Conservation (phyloP, 1,140 invertebrate species). For the Neodiprion fabricii region DNA sequence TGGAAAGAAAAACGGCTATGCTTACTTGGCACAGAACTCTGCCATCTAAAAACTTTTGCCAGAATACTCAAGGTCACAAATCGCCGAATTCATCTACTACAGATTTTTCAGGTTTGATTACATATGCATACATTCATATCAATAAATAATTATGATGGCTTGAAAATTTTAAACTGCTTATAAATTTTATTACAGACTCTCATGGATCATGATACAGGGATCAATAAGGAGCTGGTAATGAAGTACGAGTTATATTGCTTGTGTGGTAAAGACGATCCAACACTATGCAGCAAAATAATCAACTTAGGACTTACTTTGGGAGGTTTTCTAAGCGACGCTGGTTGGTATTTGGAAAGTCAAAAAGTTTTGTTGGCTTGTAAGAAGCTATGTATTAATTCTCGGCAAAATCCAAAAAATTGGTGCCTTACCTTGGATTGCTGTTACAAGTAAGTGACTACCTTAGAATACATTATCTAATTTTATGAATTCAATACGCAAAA, state of each 20-base stretch:
- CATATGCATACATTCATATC: neutral
- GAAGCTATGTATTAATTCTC: slow-evolving; percentile 64
- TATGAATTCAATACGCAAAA: slow-evolving; percentile 9
- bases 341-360: slow-evolving; percentile 80
- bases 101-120: slow-evolving; percentile 68
- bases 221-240: slow-evolving; percentile 61
- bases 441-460: slow-evolving; percentile 66
- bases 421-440: slow-evolving; percentile 73
- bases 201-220: slow-evolving; percentile 67
- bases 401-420: slow-evolving; percentile 56
- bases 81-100: slow-evolving; percentile 70
- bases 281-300: slow-evolving; percentile 45
- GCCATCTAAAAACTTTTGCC: slow-evolving; percentile 75
- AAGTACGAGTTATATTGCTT: slow-evolving; percentile 57
- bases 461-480: too few relatives aligned
- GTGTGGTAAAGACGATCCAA: slow-evolving; percentile 31
- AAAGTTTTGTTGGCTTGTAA: slow-evolving; percentile 71
- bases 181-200: slow-evolving; percentile 59
- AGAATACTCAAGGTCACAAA: slow-evolving; percentile 75
- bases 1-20: slow-evolving; percentile 68
- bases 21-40: slow-evolving; percentile 71
- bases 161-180: too few relatives aligned
- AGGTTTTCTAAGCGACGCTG: slow-evolving; percentile 85
- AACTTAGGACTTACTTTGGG: slow-evolving; percentile 69
- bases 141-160: too few relatives aligned